Base-by-base conservation (phyloP, 2,888 invertebrate genomes). In the Drosophila borborema region DNA sequence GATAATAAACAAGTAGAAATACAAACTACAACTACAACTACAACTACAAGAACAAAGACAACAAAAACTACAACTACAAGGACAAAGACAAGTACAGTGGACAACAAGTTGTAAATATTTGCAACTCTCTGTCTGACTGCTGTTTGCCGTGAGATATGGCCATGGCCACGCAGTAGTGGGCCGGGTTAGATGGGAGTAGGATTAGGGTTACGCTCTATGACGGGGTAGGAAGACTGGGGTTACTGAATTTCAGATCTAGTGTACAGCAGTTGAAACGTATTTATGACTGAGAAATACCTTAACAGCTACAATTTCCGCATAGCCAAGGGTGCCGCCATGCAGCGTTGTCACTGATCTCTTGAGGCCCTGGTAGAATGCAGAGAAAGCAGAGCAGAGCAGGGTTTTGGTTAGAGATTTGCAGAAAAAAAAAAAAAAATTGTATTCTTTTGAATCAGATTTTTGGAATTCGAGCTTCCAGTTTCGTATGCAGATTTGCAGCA, bases 271-370 rank as follows among this genome's bases (percentile, higher is more conserved):
- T 71, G 81, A 72, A 69, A 77, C 72, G 62, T 74, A 82, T 82
- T 80, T 82, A 80, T 82, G 75, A 62, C 63, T 58, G 68, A 60
- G 23, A 73, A 90, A 94, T 97, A 98, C 98, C 98, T 98, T 98
- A 91, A 98, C 97, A 93, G 98, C 98, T 93, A 98, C 98, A 94
- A 98, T 98, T 95, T 98, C 98, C 87, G 98, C 98, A 94, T 96
- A 97, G 93, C 97, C 97, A 93, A 97, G 94, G 79, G 96, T 96
- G 91, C 97, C 97, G 92, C 97, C 97, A 92, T 97, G 96, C 94
- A 97, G 95, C 93, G 97, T 96, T 94, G 97, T 97, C 94, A 98
- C 97, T 86, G 98, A 98, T 94, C 98, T 95, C 95, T 98, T 98
- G 94, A 98, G 96, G 92, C 97, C 98, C 97, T 97, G 91, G 41